Percentiles rank a stretch among this genome's conserved stretches.
Evolutionary conservation across 2,797 vertebrate species (phyloP).

Genomic region (Euphonia xanthogaster): DNA sequence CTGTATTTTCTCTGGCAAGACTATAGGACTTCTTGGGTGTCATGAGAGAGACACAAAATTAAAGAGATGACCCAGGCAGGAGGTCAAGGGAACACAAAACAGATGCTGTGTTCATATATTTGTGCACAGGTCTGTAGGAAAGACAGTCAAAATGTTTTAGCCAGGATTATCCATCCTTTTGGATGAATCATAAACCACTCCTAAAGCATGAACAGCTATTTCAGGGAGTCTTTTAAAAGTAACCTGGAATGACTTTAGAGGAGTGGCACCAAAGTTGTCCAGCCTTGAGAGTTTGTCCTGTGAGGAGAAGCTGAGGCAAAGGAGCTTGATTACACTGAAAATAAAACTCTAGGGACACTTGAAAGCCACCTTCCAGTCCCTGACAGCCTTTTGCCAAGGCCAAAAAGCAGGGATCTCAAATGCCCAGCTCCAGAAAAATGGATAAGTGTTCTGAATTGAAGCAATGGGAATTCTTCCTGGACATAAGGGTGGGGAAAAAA

Average conservation of each 20-base stretch:
- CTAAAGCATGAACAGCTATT: background rate
- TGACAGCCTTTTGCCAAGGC: background rate
- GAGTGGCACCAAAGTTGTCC: background rate
- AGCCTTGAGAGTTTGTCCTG: background rate
- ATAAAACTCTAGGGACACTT: background rate
- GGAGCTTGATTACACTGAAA: background rate
- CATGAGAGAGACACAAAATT: background rate
- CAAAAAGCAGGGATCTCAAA: background rate
- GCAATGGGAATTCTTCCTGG: background rate
- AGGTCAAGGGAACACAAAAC: background rate
- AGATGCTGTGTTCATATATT: background rate
- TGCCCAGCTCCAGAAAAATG: background rate
- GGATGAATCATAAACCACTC: background rate
- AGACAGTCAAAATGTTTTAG: background rate
- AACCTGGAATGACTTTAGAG: background rate
- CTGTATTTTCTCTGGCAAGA: background rate
- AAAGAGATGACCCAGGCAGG: background rate
- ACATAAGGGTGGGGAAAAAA: background rate
- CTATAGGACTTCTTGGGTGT: background rate
- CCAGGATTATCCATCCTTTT: background rate
- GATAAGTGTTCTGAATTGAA: background rate
- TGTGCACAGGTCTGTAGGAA: background rate
- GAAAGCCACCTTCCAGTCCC: background rate
- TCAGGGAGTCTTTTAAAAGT: background rate
- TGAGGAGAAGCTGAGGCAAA: background rate